These are phyloP conservation scores for Lutjanus campechanus DNA, from an alignment of 2,797 vertebrate genomes.

Conservation along the genomic window DNA sequence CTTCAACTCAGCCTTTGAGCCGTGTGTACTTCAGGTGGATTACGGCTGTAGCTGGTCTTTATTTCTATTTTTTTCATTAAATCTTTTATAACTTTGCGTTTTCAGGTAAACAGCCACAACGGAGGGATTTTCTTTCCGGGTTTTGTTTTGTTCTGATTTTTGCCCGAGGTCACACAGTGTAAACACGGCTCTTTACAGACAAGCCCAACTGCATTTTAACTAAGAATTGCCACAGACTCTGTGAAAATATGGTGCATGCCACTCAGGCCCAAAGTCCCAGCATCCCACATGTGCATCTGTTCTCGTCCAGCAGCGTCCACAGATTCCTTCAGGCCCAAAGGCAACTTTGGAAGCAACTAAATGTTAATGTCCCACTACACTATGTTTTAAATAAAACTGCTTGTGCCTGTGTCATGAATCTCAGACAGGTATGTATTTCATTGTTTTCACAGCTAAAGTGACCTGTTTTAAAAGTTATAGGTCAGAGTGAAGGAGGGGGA, in stretches of 20 bases:
- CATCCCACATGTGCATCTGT: constrained; percentile 3
- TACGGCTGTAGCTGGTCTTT: constrained; percentile 7
- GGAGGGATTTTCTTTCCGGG: constrained; percentile 35
- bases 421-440: not conserved
- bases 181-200: constrained; percentile 52
- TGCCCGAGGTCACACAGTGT: constrained; percentile 46
- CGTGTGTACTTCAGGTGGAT: constrained; percentile 35
- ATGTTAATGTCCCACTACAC: not conserved
- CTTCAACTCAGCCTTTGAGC: constrained; percentile 25
- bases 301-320: not conserved
- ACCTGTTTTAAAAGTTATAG: not conserved
- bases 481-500: not conserved
- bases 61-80: constrained; percentile 22
- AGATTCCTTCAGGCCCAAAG: not conserved
- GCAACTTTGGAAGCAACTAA: constrained; percentile 22
- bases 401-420: not conserved
- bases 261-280: constrained; percentile 16
- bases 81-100: constrained; percentile 34
- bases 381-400: not conserved
- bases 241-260: constrained; percentile 40
- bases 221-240: constrained; percentile 21
- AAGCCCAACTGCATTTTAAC: constrained; percentile 49
- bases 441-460: not conserved
- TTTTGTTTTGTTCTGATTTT: constrained; percentile 47
- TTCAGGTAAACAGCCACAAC: constrained; percentile 31